Evolutionary conservation across 2,797 vertebrate genomes (phyloP).

Genomic region (Pangasius djambal): DNA sequence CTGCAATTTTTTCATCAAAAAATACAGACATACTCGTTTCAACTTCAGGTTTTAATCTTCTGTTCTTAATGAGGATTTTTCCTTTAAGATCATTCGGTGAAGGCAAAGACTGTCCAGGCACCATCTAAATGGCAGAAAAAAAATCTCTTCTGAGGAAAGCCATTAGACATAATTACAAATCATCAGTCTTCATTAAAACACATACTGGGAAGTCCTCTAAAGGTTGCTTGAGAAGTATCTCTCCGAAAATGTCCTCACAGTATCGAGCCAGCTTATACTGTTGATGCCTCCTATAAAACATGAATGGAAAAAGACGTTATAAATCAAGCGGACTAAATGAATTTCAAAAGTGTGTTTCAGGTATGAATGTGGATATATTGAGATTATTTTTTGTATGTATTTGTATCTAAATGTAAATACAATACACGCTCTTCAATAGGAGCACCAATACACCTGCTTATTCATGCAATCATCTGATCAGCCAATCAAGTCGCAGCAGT

Average conservation of each 20-base stretch:
- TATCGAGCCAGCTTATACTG: slow-evolving; percentile 99
- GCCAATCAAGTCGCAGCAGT: background rate
- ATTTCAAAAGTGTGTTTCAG: background rate
- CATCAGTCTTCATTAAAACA: background rate
- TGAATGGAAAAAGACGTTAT: background rate
- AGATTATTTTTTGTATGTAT: background rate
- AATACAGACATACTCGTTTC: slow-evolving; percentile 86
- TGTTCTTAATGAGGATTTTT: slow-evolving; percentile 99
- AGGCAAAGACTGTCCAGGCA: slow-evolving; percentile 84
- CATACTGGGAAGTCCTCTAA: slow-evolving; percentile 88
- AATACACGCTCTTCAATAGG: background rate
- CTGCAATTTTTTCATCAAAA: background rate
- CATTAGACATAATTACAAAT: slow-evolving; percentile 1
- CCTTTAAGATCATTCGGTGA: slow-evolving; percentile 93
- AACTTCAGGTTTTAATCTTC: slow-evolving; percentile 94
- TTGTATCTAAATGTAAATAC: background rate
- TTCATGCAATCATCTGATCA: background rate
- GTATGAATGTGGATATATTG: background rate
- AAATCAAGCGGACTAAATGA: background rate
- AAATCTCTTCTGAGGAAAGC: background rate
- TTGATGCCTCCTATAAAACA: slow-evolving; percentile 88
- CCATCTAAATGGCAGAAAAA: slow-evolving; percentile 76
- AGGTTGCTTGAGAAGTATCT: slow-evolving; percentile 89
- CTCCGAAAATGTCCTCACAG: slow-evolving; percentile 96
- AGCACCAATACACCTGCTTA: background rate